A percentile compares a stretch with the other conserved stretches of the same genome.
phyloP scores from a whole-genome alignment of 2,113 vertebrate species.

The Caretta caretta region DNA sequence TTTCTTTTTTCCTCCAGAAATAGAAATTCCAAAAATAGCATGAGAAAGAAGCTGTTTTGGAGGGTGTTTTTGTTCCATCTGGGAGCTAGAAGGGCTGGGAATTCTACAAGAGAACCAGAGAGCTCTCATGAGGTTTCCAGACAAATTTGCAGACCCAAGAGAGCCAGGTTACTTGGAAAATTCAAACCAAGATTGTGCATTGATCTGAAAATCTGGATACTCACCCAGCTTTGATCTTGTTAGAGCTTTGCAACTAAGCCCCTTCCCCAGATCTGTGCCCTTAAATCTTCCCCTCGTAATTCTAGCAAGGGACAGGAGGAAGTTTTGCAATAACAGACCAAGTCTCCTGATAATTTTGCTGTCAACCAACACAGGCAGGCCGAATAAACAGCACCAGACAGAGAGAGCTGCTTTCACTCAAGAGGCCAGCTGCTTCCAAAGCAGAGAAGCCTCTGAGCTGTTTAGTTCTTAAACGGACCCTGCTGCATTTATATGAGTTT shows the following conservation, averaged over 20 bases:
- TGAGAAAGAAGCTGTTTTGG: background rate
- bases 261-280: background rate
- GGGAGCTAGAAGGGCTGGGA: background rate
- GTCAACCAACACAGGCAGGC: background rate
- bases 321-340: background rate
- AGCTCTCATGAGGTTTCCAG: background rate
- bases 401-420: background rate
- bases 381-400: background rate
- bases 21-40: background rate
- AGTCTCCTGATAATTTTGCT: background rate
- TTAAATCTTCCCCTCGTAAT: background rate
- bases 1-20: background rate
- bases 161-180: conserved; percentile 56
- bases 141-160: background rate
- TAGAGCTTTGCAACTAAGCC: background rate
- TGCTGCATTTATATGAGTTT: background rate
- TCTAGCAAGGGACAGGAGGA: background rate
- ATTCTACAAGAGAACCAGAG: conserved; percentile 40
- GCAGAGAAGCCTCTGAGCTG: background rate
- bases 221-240: conserved; percentile 40
- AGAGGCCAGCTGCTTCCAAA: background rate
- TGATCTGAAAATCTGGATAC: background rate
- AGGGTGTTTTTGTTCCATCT: conserved; percentile 2
- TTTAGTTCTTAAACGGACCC: background rate
- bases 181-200: background rate